Percentiles rank a stretch among this genome's conserved stretches.
Conservation (phyloP, 2,113 vertebrate genomes). For the Aleadryas rufinucha region DNA sequence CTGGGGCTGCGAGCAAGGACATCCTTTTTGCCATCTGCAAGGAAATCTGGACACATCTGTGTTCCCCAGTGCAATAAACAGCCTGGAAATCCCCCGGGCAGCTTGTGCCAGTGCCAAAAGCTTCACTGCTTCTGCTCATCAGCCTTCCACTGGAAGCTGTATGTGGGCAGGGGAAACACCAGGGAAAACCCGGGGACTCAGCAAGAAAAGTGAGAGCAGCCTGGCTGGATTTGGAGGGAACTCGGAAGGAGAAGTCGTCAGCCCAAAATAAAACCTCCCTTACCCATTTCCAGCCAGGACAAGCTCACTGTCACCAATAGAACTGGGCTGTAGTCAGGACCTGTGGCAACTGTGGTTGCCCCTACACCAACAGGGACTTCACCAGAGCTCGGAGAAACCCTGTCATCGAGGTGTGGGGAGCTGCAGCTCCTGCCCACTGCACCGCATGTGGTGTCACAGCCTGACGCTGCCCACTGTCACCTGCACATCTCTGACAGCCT, state of each 20-base stretch:
- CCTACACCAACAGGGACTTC: background rate
- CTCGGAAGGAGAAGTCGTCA: background rate
- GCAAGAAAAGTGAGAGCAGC: background rate
- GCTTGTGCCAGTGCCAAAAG: background rate
- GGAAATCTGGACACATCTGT: accelerated
- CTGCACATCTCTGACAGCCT: background rate
- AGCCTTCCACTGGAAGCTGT: background rate
- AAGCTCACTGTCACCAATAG: background rate
- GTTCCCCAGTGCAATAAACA: accelerated
- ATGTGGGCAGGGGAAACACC: background rate
- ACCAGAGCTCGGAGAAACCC: accelerated
- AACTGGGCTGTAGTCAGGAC: background rate
- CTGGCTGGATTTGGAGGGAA: background rate
- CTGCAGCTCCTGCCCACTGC: accelerated
- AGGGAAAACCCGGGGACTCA: background rate
- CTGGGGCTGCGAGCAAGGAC: accelerated
- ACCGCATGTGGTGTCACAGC: accelerated
- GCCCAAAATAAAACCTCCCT: background rate
- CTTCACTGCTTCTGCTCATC: background rate
- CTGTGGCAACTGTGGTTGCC: background rate
- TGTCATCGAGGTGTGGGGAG: accelerated
- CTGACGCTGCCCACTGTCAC: background rate
- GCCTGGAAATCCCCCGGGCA: background rate
- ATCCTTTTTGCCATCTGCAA: accelerated
- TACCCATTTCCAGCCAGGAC: background rate